phyloP scores from a whole-genome alignment of 2,888 invertebrate species.

The Tenodera sinensis region DNA sequence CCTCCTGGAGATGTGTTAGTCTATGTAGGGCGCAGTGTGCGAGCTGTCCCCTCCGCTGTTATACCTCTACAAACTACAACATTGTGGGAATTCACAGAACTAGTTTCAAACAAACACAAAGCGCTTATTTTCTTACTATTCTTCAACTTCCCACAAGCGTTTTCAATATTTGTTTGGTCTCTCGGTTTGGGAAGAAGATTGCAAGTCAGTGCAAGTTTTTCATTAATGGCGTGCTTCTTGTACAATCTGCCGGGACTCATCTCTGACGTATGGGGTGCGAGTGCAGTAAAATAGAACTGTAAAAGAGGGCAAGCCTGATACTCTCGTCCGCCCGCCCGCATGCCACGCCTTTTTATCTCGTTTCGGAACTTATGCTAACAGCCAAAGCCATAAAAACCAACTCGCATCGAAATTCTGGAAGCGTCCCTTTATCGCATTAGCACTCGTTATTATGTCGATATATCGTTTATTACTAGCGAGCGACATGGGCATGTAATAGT shows the following conservation, averaged over 20 bases:
- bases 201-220: not conserved
- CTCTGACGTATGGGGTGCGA: not conserved
- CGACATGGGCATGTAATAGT: not conserved
- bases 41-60: no score
- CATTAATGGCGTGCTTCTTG: not conserved
- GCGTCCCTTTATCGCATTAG: not conserved
- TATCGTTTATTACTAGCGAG: not conserved
- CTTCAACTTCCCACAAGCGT: not conserved
- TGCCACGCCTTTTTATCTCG: not conserved
- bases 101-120: no score
- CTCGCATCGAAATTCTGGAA: not conserved
- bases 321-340: no score
- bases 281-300: not conserved
- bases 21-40: no score
- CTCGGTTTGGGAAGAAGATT: not conserved
- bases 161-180: not conserved
- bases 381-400: not conserved
- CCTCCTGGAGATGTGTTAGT: no score
- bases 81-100: no score
- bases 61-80: no score
- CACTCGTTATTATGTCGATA: not conserved
- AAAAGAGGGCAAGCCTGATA: not conserved
- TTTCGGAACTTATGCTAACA: not conserved
- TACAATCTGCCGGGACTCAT: not conserved
- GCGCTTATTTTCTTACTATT: not conserved